Percentiles rank a stretch among this genome's conserved stretches.
Conservation (phyloP, 2,888 invertebrate species). For the Hesperia comma region DNA sequence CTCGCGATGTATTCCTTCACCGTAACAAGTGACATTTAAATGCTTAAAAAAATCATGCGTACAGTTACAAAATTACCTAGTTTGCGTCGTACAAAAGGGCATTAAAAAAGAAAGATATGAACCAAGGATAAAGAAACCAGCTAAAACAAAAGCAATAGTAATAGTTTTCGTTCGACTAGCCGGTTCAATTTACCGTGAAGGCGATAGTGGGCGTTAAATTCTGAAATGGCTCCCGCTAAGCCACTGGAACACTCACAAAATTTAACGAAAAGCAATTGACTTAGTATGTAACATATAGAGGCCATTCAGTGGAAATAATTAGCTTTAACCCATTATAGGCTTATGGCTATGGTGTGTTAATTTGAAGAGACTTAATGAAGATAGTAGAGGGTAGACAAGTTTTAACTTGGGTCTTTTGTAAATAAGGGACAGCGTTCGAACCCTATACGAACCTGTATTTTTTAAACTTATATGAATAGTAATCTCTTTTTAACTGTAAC, state of each 20-base stretch:
- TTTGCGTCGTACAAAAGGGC: no score
- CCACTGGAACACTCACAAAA: conserved; percentile 14
- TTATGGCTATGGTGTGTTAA: not conserved
- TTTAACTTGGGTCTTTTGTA: no score
- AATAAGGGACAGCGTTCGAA: no score
- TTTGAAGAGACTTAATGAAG: not conserved
- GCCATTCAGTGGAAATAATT: conserved; percentile 11
- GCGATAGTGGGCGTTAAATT: conserved; percentile 32
- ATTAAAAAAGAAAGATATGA: not conserved
- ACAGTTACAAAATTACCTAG: no score
- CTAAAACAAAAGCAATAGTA: conserved; percentile 17
- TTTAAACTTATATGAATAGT: no score
- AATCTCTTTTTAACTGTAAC: no score
- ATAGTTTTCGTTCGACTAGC: conserved; percentile 22
- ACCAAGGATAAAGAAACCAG: not conserved
- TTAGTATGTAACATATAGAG: not conserved
- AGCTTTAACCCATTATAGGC: not conserved
- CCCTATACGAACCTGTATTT: no score
- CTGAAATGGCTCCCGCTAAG: conserved; percentile 21
- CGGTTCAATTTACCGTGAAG: conserved; percentile 33
- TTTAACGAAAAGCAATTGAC: conserved; percentile 2
- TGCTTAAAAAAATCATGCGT: no score
- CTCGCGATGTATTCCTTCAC: no score
- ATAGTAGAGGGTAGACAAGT: no score
- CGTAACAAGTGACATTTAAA: no score